Evolutionary conservation across 2,888 invertebrate genomes (phyloP).

Genomic region (Chelonus formosanus): DNA sequence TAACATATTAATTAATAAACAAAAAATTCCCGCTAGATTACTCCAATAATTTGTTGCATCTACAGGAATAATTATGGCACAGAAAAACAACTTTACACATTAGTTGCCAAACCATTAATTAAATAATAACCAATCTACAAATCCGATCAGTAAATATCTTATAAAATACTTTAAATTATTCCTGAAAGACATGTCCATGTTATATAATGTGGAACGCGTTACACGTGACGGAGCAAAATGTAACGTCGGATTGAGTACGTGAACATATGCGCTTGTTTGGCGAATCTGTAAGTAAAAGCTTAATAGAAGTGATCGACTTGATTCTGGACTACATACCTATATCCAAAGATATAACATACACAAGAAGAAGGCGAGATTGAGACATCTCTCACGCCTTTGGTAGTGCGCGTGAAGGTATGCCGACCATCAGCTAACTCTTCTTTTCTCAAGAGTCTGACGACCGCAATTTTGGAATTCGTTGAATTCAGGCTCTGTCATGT

Average conservation of each 20-base stretch:
- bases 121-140: too few species aligned
- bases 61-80: too few species aligned
- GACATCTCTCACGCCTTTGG: conserved; percentile 45
- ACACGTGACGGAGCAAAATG: conserved; percentile 27
- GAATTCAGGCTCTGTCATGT: not conserved
- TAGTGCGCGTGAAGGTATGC: conserved; percentile 45
- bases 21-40: too few species aligned
- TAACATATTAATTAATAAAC: too few species aligned
- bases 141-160: too few species aligned
- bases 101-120: too few species aligned
- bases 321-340: not conserved
- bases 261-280: conserved; percentile 23
- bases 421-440: conserved; percentile 37
- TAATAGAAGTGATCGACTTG: not conserved
- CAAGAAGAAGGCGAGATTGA: conserved; percentile 38
- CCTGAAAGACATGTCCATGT: not conserved
- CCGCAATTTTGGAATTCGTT: conserved; percentile 17
- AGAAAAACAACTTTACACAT: too few species aligned
- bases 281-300: conserved; percentile 21
- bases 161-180: too few species aligned
- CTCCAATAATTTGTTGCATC: too few species aligned
- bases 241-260: conserved; percentile 24
- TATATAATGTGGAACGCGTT: conserved; percentile 18
- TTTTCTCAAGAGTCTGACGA: conserved; percentile 25
- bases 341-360: conserved; percentile 9